Percentiles rank a stretch among this genome's conserved stretches.
Conservation (phyloP, 2,888 invertebrate species). For the Morinoia aosen region DNA sequence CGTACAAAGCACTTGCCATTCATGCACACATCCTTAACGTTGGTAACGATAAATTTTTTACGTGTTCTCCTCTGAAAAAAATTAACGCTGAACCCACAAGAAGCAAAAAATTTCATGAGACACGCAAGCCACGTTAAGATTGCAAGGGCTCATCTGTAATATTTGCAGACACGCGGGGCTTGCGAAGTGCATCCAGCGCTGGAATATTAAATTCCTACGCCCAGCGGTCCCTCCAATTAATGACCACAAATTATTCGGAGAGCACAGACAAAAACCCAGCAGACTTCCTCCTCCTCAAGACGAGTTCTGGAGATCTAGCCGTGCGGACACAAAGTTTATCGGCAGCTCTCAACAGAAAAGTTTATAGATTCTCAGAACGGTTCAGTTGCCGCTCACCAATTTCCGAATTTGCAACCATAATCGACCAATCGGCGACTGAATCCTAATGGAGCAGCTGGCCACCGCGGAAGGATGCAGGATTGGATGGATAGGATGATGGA, state of each 20-base stretch:
- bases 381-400: conserved; percentile 20
- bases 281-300: background rate
- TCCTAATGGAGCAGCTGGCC: conserved; percentile 13
- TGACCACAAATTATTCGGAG: background rate
- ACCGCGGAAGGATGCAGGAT: background rate
- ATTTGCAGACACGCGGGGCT: too few species aligned
- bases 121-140: background rate
- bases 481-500: background rate
- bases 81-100: background rate
- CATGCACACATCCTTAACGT: too few species aligned
- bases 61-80: background rate
- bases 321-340: background rate
- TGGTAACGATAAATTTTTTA: too few species aligned
- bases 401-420: conserved; percentile 38
- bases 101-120: background rate
- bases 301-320: background rate
- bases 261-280: background rate
- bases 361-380: background rate
- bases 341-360: background rate
- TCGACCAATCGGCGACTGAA: conserved; percentile 40
- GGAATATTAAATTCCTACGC: background rate
- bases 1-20: too few species aligned
- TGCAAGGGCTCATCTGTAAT: too few species aligned
- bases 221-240: background rate
- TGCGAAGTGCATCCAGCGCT: background rate